Evolutionary conservation across 2,888 invertebrate species (phyloP), one percentile per base, ranked within the genome.

Genomic region (Chouioia cunea): DNA sequence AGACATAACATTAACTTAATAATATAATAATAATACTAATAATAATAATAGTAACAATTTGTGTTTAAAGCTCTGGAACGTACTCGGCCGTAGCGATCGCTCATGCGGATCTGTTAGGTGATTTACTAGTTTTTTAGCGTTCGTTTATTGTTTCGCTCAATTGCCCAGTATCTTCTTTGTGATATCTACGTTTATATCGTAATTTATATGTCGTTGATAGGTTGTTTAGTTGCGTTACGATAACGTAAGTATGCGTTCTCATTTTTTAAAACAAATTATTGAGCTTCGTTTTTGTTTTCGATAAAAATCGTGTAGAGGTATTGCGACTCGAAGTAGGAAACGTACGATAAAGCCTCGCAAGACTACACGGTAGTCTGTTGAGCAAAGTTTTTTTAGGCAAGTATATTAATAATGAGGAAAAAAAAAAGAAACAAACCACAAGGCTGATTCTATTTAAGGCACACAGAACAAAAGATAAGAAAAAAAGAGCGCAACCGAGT

Each of bases 371-470:
- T 71, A 65, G 60, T 70, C 53, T 64, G 71, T 54, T 12, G 64
- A 67, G 27, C 53, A 67, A 73, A 27, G 63, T 54, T 65, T 59
- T 27, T 54, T 65, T 69, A 68, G 57, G 54, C 36, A 36, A 44
- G 66, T 56, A 27, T 65, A 68, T n/a, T 54, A 67, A 59, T 64
- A 47, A n/a, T n/a, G n/a, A n/a, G n/a, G n/a, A n/a, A n/a, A n/a
- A n/a, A 59, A 71, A 71, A 22, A 72, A 57, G 54, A 67, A 68
- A 14, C 23, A 67, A 68, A 14, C 27, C 69, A 80, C 79, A 83
- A 82, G 82, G 82, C 83, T 83, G 83, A 83, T 82, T 80, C 79
- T 80, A 80, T 81, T 81, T 79, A 80, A 79, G 66, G 56, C 62
- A 65, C 47, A 69, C 63, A 47, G 46, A 43, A 72, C 46, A 57